Evolutionary conservation across 2,888 invertebrate species (phyloP), one percentile per base, ranked within the genome.

Genomic region (Augochlorella aurata): DNA sequence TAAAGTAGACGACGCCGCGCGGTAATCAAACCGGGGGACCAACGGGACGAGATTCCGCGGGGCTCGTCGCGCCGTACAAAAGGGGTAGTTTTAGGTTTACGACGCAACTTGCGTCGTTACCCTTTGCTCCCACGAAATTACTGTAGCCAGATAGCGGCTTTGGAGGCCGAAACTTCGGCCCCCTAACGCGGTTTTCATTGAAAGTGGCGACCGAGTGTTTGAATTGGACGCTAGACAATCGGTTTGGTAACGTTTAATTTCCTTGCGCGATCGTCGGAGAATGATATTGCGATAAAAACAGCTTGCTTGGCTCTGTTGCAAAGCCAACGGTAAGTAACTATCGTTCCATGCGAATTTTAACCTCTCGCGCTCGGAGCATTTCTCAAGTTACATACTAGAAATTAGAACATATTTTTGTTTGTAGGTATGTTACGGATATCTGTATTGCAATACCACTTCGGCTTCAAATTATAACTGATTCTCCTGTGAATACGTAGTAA

Each of bases 21-120:
- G 76, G 65, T 79, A 74, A 81, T 85, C 81, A 74, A 78, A 75
- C 61, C 79, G 47, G 24, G 71, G 50, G 63, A 70, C 63, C 70
- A 73, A 58, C 72, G 44, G 49, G 72, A 72, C 74, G 77, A 61
- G 69, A 52, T 81, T 75, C 76, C 54, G 52, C 67, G 82, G 67
- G 52, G 63, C 81, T 74, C 81, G 8, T 76, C 69, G 54, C 54
- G 21, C 54, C 54, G 54, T 21, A 58, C 54, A 58, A 58, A 58
- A 58, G 54, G 21, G 54, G 21, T 58, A 21, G 54, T 58, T 58
- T 24, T 58, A 44, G 18, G 66, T 54, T 71, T 50, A 74, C 67
- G 77, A 44, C 47, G 50, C 50, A 14, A 73, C 68, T 69, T 65
- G 24, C 50, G 65, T 10, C 24, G 67, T 69, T 74, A 58, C 74